Conservation (phyloP, 1,140 invertebrate genomes). For the Chelonus insularis region DNA sequence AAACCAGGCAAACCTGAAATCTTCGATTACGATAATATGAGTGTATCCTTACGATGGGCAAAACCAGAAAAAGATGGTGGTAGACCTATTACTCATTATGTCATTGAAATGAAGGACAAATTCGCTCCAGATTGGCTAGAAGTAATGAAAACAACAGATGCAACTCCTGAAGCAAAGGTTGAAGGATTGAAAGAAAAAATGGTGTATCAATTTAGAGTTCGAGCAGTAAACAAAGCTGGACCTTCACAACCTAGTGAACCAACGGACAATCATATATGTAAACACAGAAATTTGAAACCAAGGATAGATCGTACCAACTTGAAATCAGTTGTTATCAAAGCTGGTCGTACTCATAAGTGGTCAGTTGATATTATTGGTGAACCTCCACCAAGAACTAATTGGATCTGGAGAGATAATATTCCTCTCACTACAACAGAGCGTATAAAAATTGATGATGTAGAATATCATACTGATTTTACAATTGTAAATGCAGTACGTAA, state of each 20-base stretch:
- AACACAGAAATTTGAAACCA: slow-evolving; percentile 89
- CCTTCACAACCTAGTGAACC: slow-evolving; percentile 84
- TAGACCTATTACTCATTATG: slow-evolving; percentile 90
- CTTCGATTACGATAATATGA: slow-evolving; percentile 91
- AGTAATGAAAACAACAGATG: slow-evolving; percentile 78
- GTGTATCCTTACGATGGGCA: slow-evolving; percentile 87
- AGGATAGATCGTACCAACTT: slow-evolving; percentile 90
- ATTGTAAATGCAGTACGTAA: slow-evolving; percentile 81
- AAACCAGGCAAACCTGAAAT: slow-evolving; percentile 90
- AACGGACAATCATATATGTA: slow-evolving; percentile 89
- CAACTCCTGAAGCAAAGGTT: slow-evolving; percentile 78
- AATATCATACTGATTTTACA: slow-evolving; percentile 89
- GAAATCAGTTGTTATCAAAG: slow-evolving; percentile 83
- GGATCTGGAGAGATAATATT: slow-evolving; percentile 85
- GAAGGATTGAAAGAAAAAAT: slow-evolving; percentile 90
- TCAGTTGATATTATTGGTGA: slow-evolving; percentile 89
- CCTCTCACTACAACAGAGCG: slow-evolving; percentile 79
- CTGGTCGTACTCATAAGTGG: slow-evolving; percentile 89
- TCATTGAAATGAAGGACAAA: slow-evolving; percentile 96
- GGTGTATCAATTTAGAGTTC: slow-evolving; percentile 90
- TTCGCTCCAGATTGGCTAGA: slow-evolving; percentile 86
- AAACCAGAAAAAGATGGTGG: slow-evolving; percentile 90
- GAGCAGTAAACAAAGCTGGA: slow-evolving; percentile 91
- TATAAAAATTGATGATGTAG: slow-evolving; percentile 85
- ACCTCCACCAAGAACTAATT: slow-evolving; percentile 82